Evolutionary conservation across 92 coral and sea anemone species (phyloP), one percentile per base, ranked within the genome.

Genomic region (Plumapathes pennacea): DNA sequence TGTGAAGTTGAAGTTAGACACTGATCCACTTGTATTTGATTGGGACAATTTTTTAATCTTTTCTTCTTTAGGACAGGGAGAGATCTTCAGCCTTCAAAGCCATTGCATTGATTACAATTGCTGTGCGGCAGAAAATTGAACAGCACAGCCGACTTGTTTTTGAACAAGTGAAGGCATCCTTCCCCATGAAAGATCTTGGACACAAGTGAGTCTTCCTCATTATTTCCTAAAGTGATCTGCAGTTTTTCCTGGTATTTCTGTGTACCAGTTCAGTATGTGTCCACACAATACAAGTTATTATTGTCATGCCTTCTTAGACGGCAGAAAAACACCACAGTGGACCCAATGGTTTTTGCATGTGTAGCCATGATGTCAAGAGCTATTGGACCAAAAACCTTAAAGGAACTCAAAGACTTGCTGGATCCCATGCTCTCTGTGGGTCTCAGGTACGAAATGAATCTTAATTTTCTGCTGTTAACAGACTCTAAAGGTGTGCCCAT

Each of bases 301-400:
- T n/a, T n/a, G n/a, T n/a, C n/a, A n/a, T n/a, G n/a, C n/a, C n/a
- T n/a, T n/a, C 69, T 12, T 63, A 87, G 96, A 46, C 89, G 96
- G 22, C 96, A 87, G 64, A 87, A 87, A 46, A 62, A 82, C 27
- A 90, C 88, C 1, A 78, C 96, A 15, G 99, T 94, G 24, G 99
- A 94, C 51, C 99, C 99, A 15, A 94, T 94, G 99, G 99, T 94
- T 54, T 94, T 94, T 69, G 99, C 99, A 2, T 94, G 99, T 77
- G 90, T 94, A 20, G 96, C 96, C 12, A 84, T 85, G 81, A 85
- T 94, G 90, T 87, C 99, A 12, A 66, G 96, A 40, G 99, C 99
- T 3, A 86, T 89, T 62, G 99, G 99, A 37, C 95, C 95, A 18
- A 88, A 86, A 50, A 94, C 88, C 45, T 94, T 90, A 10, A 94